Base-by-base conservation (phyloP, 2,797 vertebrate species). In the Cyclura pinguis region DNA sequence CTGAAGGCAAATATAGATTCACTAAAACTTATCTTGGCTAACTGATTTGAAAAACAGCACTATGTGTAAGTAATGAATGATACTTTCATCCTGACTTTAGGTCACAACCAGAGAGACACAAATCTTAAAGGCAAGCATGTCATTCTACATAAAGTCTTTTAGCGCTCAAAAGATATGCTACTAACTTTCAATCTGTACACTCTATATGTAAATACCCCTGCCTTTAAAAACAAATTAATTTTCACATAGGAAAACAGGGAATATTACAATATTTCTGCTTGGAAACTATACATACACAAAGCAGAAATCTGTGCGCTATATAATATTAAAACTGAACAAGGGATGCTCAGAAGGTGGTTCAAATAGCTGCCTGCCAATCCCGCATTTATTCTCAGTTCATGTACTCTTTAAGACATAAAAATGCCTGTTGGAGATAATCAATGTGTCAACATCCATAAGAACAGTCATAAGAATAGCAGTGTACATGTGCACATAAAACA, bases 81-180 rank as follows among this genome's bases (percentile, higher is more conserved):
- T 85, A 87, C 89, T 94, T 94, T 92, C 77, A 93, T 91, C 91
- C 85, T 55, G 16, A 42, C n/a, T 0, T 38, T 32, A 50, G 74
- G 86, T 86, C 90, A 88, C 10, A 67, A 93, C 87, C 29, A 84
- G 47, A 5, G 22, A 55, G 22, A 93, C 91, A 92, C 89, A 94
- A 96, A 80, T 86, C 86, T 92, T 95, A 94, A 84, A 95, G 59
- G 76, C 72, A 90, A 92, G 52, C 35, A 32, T 84, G 32, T 88
- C 80, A 87, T 86, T 4, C 18, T 88, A 64, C 24, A 84, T 62
- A 35, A 87, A 88, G 77, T 91, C 73, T 80, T 91, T 59, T 20
- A 1, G 52, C 35, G 55, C 59, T 22, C 4, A 85, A 38, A 77
- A 88, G 77, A 86, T 86, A 88, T 69, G 88, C 84, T 10, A 38